These are phyloP conservation scores for Hemithea aestivaria DNA, from an alignment of 2,888 invertebrate species.

Conservation along the genomic window DNA sequence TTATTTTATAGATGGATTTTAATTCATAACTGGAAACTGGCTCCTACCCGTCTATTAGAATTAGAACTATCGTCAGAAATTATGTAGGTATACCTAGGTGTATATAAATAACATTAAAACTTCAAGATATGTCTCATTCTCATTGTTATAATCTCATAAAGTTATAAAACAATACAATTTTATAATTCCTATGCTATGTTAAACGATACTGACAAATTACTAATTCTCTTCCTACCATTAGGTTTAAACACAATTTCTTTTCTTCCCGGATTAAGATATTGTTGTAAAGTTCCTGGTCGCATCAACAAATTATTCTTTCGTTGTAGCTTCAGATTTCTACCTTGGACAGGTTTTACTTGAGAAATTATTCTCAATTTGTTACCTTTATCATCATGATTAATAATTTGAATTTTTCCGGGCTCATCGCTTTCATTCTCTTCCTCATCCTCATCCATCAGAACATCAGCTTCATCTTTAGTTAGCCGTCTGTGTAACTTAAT, in stretches of 20 bases:
- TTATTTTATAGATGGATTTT: too few species aligned
- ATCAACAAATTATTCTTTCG: neutral
- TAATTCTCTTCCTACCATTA: constrained; percentile 1
- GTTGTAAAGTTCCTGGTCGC: neutral
- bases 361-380: constrained; percentile 1
- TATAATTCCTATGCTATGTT: neutral
- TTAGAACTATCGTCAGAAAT: too few species aligned
- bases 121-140: too few species aligned
- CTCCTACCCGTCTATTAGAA: too few species aligned
- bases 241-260: constrained; percentile 8
- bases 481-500: neutral
- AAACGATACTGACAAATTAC: constrained; percentile 10
- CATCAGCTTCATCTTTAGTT: constrained; percentile 1
- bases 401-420: neutral
- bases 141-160: too few species aligned
- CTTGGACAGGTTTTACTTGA: too few species aligned
- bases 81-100: too few species aligned
- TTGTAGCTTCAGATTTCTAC: too few species aligned
- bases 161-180: too few species aligned
- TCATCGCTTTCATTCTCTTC: neutral
- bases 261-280: neutral
- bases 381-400: neutral
- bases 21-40: too few species aligned
- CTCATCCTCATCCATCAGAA: neutral
- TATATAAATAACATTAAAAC: too few species aligned